Conservation (phyloP, 2,888 invertebrate genomes). For the Nomada lathburiana region DNA sequence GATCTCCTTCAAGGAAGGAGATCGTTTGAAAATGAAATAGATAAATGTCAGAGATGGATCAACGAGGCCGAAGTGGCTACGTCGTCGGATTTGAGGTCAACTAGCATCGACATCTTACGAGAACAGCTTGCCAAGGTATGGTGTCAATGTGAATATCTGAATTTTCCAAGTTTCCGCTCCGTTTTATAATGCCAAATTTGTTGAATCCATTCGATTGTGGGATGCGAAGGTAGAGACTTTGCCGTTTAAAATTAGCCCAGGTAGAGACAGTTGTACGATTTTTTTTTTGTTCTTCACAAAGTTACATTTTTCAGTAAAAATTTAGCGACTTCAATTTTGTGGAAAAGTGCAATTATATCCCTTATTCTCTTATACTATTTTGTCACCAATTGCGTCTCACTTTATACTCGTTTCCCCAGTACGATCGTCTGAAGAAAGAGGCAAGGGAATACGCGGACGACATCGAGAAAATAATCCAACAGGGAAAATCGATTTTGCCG, state of each 20-base stretch:
- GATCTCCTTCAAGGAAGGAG: constrained; percentile 92
- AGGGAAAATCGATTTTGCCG: constrained; percentile 92
- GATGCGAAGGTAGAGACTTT: too few relatives aligned
- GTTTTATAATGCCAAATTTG: too few relatives aligned
- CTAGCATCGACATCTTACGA: constrained; percentile 92
- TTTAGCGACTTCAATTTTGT: too few relatives aligned
- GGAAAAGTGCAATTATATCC: too few relatives aligned
- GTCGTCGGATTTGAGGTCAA: constrained; percentile 91
- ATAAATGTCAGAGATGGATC: constrained; percentile 94
- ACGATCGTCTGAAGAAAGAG: constrained; percentile 91
- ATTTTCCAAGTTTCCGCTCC: too few relatives aligned
- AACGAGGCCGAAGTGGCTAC: constrained; percentile 95
- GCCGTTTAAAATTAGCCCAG: too few relatives aligned
- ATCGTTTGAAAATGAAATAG: constrained; percentile 92
- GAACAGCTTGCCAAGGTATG: constrained; percentile 92
- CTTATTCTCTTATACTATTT: neutral
- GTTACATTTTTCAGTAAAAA: neutral
- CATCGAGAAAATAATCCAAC: constrained; percentile 91
- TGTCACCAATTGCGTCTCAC: neutral
- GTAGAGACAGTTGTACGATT: too few relatives aligned
- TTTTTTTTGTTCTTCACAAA: too few relatives aligned
- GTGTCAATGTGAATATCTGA: neutral
- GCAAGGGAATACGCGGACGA: constrained; percentile 89
- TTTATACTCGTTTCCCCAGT: constrained; percentile 81
- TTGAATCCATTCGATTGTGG: too few relatives aligned